Evolutionary conservation across 1,140 invertebrate species (phyloP), one percentile per base, ranked within the genome.

Genomic region (Drosophila bifasciata): DNA sequence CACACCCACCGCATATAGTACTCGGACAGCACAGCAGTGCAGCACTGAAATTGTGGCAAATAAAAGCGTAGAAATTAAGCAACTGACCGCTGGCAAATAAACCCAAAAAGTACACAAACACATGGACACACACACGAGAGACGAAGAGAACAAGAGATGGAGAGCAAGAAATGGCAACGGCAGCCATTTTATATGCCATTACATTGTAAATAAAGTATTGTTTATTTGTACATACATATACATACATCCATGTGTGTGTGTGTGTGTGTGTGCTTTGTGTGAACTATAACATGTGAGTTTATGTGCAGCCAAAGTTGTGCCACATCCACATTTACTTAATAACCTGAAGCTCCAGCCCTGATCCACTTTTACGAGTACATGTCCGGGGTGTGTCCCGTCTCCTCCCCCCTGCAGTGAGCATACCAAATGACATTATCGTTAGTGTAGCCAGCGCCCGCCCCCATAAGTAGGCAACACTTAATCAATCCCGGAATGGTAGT

Each of bases 131-230:
- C 32, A 41, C 8, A 32, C 40, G 46, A 44, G 19, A 16, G 51
- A 41, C 36, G 0, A 5, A 25, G 23, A 25, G 21, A 23, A 23
- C 4, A 0, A 23, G 21, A 2, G 21, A 25, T 0, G 44, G 16
- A 13, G 43, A 41, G 23, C 16, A 43, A 57, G 52, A 63, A 80
- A 79, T 67, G 73, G 72, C 67, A 79, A 57, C 59, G 58, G 68
- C 73, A 81, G 68, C 81, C 81, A 85, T 85, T 85, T 86, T 81
- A 86, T 86, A 77, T 77, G 77, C 77, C 81, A 86, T 85, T 86
- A 85, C 83, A 86, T 76, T 85, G 81, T 85, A 85, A 85, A 85
- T 85, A 85, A 86, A 81, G 81, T 86, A 85, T 85, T 86, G 81
- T 86, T 85, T 85, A 81, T 86, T 62, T 73, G 59, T 55, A 43